Conservation (phyloP, 2,113 vertebrate genomes). For the Hyperopisus bebe region DNA sequence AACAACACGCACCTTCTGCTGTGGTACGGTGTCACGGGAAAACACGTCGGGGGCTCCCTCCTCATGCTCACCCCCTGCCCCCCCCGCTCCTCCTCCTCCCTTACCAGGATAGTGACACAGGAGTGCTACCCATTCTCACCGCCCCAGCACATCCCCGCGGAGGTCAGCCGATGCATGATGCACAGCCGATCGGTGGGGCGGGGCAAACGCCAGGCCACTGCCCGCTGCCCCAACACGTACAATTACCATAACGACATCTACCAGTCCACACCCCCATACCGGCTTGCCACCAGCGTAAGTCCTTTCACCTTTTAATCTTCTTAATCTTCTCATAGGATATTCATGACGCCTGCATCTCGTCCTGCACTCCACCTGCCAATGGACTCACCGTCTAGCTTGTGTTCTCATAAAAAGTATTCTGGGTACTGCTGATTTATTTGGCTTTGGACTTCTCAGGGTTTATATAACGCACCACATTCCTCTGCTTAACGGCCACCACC, state of each 20-base stretch:
- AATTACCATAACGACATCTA: conserved; percentile 84
- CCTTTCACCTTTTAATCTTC: too few relatives aligned
- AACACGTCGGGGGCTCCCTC: neutral
- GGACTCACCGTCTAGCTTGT: neutral
- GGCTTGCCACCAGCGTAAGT: conserved; percentile 80
- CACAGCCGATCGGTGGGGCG: conserved; percentile 79
- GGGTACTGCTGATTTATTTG: neutral
- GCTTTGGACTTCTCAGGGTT: neutral
- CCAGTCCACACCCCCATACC: conserved; percentile 92
- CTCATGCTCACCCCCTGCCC: neutral
- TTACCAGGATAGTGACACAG: conserved; percentile 81
- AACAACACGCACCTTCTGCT: too few relatives aligned
- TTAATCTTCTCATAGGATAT: neutral
- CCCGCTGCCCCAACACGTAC: conserved; percentile 75
- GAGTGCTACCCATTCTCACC: conserved; percentile 81
- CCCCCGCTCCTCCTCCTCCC: neutral
- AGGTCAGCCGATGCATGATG: conserved; percentile 81
- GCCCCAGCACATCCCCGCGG: conserved; percentile 45
- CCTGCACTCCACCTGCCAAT: neutral
- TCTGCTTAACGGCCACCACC: neutral
- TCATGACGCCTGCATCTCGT: neutral
- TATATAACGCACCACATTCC: neutral
- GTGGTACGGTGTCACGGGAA: neutral
- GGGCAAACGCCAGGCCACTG: conserved; percentile 88
- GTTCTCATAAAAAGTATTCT: neutral